Percentiles rank a stretch among this genome's conserved stretches.
Evolutionary conservation across 2,113 vertebrate species (phyloP).

Genomic region (Jacana jacana): DNA sequence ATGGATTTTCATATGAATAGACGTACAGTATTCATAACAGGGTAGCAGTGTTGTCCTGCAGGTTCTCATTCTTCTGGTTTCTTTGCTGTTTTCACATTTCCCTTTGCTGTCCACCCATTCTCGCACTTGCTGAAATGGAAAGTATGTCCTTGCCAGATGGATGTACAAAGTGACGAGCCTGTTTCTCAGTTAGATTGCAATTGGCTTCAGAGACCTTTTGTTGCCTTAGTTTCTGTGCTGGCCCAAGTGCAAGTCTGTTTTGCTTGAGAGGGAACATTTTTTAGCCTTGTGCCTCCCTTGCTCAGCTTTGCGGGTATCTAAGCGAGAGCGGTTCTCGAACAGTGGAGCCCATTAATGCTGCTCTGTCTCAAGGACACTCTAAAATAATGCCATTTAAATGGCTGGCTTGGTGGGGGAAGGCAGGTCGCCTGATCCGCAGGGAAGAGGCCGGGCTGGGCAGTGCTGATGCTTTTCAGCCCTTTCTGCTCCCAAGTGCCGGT

Average conservation of each 20-base stretch:
- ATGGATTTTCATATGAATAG: slow-evolving; percentile 69
- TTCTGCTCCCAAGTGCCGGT: background rate
- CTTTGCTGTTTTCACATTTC: slow-evolving; percentile 25
- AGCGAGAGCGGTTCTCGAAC: slow-evolving; percentile 44
- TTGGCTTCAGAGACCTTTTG: slow-evolving; percentile 53
- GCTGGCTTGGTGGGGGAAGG: background rate
- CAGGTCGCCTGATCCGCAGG: rapidly evolving
- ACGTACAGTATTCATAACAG: slow-evolving; percentile 32
- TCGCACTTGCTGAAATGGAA: slow-evolving; percentile 48
- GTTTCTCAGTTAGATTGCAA: background rate
- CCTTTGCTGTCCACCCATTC: slow-evolving; percentile 27
- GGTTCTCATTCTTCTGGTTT: slow-evolving; percentile 53
- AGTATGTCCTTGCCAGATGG: slow-evolving; percentile 58
- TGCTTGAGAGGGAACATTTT: slow-evolving; percentile 52
- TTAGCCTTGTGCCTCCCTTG: slow-evolving; percentile 67
- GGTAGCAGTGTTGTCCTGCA: slow-evolving; percentile 49
- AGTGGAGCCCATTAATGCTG: slow-evolving; percentile 67
- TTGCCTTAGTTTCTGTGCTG: slow-evolving; percentile 32
- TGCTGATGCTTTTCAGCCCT: background rate
- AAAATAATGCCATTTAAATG: background rate
- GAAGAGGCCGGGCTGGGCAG: background rate
- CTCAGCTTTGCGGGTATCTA: slow-evolving; percentile 48
- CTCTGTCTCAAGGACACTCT: slow-evolving; percentile 32
- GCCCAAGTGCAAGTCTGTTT: slow-evolving; percentile 55
- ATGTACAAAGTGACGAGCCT: slow-evolving; percentile 2